Percentiles rank a stretch among this genome's conserved stretches.
These are phyloP conservation scores for Urosaurus nigricauda DNA, from an alignment of 2,797 vertebrate species.

Conservation along the genomic window DNA sequence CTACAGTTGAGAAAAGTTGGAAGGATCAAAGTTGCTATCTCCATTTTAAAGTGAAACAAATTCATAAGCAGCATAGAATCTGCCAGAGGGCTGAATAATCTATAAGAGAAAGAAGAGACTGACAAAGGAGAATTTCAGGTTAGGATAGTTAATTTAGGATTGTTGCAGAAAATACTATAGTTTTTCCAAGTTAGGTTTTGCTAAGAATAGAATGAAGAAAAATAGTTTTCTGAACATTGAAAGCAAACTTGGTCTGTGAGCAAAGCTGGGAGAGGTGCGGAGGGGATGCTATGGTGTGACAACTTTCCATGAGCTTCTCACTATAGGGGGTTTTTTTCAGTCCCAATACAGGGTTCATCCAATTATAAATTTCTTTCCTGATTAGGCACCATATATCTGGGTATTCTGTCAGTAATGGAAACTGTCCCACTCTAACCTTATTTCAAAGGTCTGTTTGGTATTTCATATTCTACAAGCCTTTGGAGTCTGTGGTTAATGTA, in stretches of 20 bases:
- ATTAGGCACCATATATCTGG: neutral
- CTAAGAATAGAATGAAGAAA: neutral
- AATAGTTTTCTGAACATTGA: neutral
- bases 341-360: neutral
- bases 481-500: neutral
- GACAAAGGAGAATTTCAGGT: neutral
- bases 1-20: too few relatives aligned
- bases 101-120: neutral
- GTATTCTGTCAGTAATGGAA: neutral
- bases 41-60: neutral
- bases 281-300: neutral
- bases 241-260: neutral
- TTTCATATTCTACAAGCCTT: neutral
- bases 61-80: neutral
- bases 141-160: neutral
- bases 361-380: neutral
- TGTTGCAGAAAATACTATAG: neutral
- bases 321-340: neutral
- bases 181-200: neutral
- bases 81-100: neutral
- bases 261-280: too few relatives aligned
- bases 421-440: neutral
- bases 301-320: neutral
- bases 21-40: neutral
- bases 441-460: neutral